Base-by-base conservation (phyloP, 2,888 invertebrate species). In the Drosophila engyochracea region DNA sequence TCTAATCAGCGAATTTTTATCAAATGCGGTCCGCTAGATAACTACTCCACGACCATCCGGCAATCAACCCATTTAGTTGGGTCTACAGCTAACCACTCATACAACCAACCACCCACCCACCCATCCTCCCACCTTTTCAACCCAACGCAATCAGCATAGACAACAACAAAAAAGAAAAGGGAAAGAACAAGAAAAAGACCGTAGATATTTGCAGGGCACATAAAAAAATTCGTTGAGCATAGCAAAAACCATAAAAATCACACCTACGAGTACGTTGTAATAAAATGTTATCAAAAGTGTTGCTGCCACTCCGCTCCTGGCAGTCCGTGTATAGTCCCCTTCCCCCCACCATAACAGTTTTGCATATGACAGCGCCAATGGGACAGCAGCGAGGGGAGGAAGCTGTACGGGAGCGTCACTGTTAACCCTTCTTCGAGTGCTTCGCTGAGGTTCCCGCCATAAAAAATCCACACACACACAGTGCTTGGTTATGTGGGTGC, bases 241-340 rank as follows among this genome's bases (percentile, higher is more conserved):
- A 80, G 91, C 81, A 90, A 86, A 90, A 90, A 85, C 81, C 92
- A 85, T 91, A 90, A 91, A 91, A 91, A 91, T 91, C 91, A 91
- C 91, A 91, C 91, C 91, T 91, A 84, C 91, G 83, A 83, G 78
- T 83, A 81, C 90, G 79, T 80, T 88, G 89, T 83, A 91, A 91
- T 91, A 91, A 91, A 91, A 90, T 84, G 85, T 90, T 87, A 90
- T 87, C 91, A 89, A 87, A 90, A 89, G 87, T 90, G 89, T 90
- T 88, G 86, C 86, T 80, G 89, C 69, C 83, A 76, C 70, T 82
- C 61, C 62, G 70, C 63, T 75, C 39, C 74, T 67, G 71, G 70
- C 70, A 76, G 66, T 69, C 52, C 69, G 65, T 61, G 64, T 31
- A 41, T 61, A 51, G 49, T 22, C 25, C 33, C 61, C 31, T 52